phyloP scores from a whole-genome alignment of 2,888 invertebrate genomes.

The Cremastinae sp. region DNA sequence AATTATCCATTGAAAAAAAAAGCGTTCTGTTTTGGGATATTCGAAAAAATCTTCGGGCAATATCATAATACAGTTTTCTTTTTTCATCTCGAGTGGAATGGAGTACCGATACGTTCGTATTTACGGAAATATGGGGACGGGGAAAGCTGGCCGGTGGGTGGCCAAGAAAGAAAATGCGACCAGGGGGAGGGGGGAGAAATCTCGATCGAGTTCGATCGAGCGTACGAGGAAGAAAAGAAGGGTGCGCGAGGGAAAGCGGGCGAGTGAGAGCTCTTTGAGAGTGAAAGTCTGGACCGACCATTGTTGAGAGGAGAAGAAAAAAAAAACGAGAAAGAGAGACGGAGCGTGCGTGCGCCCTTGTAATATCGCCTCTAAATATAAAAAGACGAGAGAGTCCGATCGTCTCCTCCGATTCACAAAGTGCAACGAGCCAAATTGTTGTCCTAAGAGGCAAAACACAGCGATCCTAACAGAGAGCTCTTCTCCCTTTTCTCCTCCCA shows the following conservation, averaged over 20 bases:
- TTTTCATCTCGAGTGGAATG: slow-evolving; percentile 48
- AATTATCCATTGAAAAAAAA: too few relatives aligned
- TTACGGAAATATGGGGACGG: slow-evolving; percentile 36
- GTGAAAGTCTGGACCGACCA: slow-evolving; percentile 58
- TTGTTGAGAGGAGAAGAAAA: slow-evolving; percentile 65
- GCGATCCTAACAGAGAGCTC: slow-evolving; percentile 29
- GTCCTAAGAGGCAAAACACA: slow-evolving; percentile 62
- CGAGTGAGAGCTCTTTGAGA: slow-evolving; percentile 55
- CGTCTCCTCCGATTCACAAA: slow-evolving; percentile 63
- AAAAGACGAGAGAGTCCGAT: slow-evolving; percentile 45
- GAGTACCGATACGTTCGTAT: slow-evolving; percentile 49
- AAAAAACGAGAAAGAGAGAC: slow-evolving; percentile 27
- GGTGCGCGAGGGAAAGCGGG: slow-evolving; percentile 49
- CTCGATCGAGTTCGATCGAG: slow-evolving; percentile 72
- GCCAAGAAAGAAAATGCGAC: slow-evolving; percentile 13
- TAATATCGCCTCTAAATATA: slow-evolving; percentile 20
- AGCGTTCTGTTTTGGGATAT: slow-evolving; percentile 22
- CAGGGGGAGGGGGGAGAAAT: slow-evolving; percentile 62
- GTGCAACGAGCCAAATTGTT: slow-evolving; percentile 70
- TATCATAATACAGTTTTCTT: slow-evolving; percentile 45
- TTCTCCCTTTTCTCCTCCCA: slow-evolving; percentile 6
- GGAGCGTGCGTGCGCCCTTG: slow-evolving; percentile 41
- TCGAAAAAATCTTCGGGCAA: slow-evolving; percentile 40
- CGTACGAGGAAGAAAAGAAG: slow-evolving; percentile 63
- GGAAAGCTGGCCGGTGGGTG: slow-evolving; percentile 38